Percentiles rank a stretch among this genome's conserved stretches.
phyloP scores from a whole-genome alignment of 2,888 invertebrate genomes.

The Chesias legatella region DNA sequence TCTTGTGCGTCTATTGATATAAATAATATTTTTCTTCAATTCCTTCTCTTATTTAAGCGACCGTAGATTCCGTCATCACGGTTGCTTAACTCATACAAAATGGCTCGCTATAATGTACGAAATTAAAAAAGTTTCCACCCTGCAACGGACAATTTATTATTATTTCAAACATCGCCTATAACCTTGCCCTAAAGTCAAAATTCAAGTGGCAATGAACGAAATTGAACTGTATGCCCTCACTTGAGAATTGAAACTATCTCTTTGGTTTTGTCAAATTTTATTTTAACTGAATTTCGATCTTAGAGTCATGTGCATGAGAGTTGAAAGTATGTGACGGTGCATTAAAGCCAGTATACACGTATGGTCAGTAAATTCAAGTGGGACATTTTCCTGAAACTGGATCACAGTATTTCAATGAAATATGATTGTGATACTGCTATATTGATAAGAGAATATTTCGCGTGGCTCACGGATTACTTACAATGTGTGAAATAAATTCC shows the following conservation, averaged over 20 bases:
- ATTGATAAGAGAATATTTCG: constrained; percentile 46
- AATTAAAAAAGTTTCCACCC: neutral
- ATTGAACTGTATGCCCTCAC: constrained; percentile 3
- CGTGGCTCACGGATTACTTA: constrained; percentile 21
- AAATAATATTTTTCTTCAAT: no score
- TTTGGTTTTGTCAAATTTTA: neutral
- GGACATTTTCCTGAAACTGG: constrained; percentile 38
- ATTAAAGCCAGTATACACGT: constrained; percentile 13
- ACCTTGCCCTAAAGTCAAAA: constrained; percentile 4
- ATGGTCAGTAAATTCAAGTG: constrained; percentile 30
- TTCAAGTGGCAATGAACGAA: constrained; percentile 2
- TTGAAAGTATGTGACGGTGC: neutral
- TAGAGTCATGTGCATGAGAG: neutral
- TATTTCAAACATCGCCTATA: constrained; percentile 9
- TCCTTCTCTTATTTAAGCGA: no score
- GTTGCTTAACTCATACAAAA: neutral
- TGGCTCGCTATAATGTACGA: neutral
- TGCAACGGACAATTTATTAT: constrained; percentile 7
- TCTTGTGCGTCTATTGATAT: no score
- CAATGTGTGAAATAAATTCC: neutral
- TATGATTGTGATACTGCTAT: constrained; percentile 43
- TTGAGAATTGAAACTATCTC: constrained; percentile 3
- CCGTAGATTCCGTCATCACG: no score
- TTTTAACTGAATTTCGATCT: neutral
- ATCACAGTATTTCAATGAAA: constrained; percentile 52